Base-by-base conservation (phyloP, 2,797 vertebrate genomes). In the Myotis daubentonii region DNA sequence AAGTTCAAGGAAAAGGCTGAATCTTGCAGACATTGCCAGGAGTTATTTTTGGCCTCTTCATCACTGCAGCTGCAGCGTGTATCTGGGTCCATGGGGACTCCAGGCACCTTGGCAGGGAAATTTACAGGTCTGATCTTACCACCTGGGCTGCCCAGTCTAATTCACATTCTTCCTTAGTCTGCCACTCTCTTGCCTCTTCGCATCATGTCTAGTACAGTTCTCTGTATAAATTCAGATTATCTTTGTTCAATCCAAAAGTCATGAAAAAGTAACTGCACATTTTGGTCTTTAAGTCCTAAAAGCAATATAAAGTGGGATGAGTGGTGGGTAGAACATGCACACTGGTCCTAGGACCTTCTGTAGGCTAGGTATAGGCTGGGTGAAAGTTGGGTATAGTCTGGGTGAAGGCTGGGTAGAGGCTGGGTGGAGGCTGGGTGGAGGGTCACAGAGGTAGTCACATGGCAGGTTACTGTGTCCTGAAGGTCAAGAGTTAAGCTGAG, bases 1-100 rank as follows among this genome's bases (percentile, higher is more conserved):
- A 13, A 74, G 23, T 11, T 30, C 12, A 2, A 89, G 8, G 25
- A 68, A 83, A 89, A 41, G 13, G 49, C 9, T 8, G 62, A 66
- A 9, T 44, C 10, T 74, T 53, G 38, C 7, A 81, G 66, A 53
- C 44, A 16, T 30, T 9, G 2, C 4, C 1, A 11, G 22, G 60
- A 60, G 44, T 12, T n/a, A 12, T 16, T 20, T 36, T 1, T 1
- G 4, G n/a, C n/a, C 51, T 82, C 0, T 8, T 3, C 0, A 0
- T 25, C 13, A 1, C 30, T 30, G 30, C 28, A 55, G 74, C 55
- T 10, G 72, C 62, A 62, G 25, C 1, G 0, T 4, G 19, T 2
- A 0, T 57, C 38, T 25, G 7, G 17, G 11, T 5, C 25, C 41
- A 2, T 0, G 0, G 25, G 15, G 9, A 9, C 28, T n/a, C 1